A percentile compares a stretch with the other conserved stretches of the same genome.
These are phyloP conservation scores for Leptosomus discolor DNA, from an alignment of 2,113 vertebrate species.

Conservation along the genomic window DNA sequence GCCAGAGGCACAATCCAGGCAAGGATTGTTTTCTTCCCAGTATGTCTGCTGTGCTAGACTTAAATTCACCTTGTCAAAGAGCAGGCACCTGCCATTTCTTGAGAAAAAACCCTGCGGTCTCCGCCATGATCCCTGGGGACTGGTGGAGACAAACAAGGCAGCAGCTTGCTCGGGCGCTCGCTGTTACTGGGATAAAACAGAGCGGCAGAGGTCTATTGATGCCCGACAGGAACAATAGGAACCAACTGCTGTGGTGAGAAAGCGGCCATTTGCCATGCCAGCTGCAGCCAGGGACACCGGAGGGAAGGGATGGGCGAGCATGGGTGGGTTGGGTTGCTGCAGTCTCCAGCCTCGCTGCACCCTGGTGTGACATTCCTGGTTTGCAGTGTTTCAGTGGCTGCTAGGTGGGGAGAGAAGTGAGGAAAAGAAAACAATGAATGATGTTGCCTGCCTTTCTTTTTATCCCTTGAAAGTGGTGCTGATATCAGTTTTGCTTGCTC, in stretches of 20 bases:
- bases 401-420: neutral
- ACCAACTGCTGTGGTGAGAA: constrained; percentile 6
- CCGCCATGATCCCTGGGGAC: neutral
- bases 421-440: neutral
- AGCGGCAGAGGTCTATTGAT: neutral
- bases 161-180: neutral
- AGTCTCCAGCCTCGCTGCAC: fast-evolving
- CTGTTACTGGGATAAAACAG: neutral
- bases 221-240: neutral
- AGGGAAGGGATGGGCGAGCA: neutral
- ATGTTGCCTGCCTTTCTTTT: neutral
- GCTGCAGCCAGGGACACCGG: neutral
- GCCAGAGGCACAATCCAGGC: neutral
- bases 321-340: fast-evolving
- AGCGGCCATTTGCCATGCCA: neutral
- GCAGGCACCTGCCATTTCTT: neutral
- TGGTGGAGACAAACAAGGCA: neutral
- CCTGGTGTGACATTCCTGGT: neutral
- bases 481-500: neutral
- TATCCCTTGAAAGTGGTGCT: neutral
- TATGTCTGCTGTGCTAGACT: neutral
- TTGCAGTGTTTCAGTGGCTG: neutral
- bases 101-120: neutral
- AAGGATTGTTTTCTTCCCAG: neutral
- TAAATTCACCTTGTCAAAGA: constrained; percentile 5